Conservation (phyloP, 2,888 invertebrate genomes). For the Drosophila mulleri region DNA sequence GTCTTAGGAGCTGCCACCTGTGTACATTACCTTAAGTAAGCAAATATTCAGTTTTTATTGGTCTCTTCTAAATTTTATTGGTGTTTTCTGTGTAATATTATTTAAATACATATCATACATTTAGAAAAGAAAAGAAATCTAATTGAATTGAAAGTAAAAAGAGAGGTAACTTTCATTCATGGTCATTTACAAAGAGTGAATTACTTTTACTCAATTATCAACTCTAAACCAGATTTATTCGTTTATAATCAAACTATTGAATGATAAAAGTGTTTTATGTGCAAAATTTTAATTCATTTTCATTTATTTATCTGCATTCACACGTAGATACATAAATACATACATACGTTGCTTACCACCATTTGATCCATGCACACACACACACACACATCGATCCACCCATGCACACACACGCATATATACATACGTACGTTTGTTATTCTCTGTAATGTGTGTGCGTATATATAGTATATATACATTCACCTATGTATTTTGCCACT, state of each 20-base stretch:
- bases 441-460: too few species aligned
- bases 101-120: constrained; percentile 24
- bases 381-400: too few species aligned
- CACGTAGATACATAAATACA: not conserved
- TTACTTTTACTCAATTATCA: not conserved
- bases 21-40: constrained; percentile 51
- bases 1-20: constrained; percentile 44
- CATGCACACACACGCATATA: too few species aligned
- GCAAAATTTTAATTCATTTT: not conserved
- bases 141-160: constrained; percentile 3
- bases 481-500: not conserved
- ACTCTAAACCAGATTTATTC: not conserved
- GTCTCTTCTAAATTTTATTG: constrained; percentile 29
- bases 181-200: constrained; percentile 3
- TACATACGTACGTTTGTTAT: too few species aligned
- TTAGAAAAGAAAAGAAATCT: not conserved
- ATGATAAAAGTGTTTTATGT: not conserved
- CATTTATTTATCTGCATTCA: constrained; percentile 2
- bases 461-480: not conserved
- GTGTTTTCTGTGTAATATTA: constrained; percentile 42
- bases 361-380: not conserved
- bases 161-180: constrained; percentile 10
- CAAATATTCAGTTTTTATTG: constrained; percentile 38
- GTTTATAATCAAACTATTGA: not conserved
- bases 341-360: constrained; percentile 1